Base-by-base conservation (phyloP, 1,140 invertebrate species). In the Monomorium pharaonis region DNA sequence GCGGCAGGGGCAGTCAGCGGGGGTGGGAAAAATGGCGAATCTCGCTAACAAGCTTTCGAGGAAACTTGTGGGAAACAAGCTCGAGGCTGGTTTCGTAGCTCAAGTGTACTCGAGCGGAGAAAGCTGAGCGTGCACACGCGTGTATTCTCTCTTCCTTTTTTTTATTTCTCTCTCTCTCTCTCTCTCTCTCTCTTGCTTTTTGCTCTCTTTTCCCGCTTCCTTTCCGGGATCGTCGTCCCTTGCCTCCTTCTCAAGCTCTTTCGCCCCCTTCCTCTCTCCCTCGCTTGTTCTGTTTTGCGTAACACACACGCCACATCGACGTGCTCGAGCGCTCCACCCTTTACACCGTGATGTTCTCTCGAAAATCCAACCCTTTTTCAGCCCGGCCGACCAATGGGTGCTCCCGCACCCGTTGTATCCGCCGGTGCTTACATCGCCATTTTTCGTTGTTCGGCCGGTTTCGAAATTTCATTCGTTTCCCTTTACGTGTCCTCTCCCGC, bases 31-130 rank as follows among this genome's bases (percentile, higher is more conserved):
- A 92, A 91, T 91, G 90, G 89, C 88, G 90, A 92, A 93, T 90
- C 87, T 92, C 89, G 88, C 92, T 94, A 94, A 94, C 92, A 91
- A 94, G 93, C 92, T 93, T 92, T 93, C 89, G 92, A 92, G 89
- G 16, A 63, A 89, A 86, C 90, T 93, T 91, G 89, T 90, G 78
- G 84, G 88, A 92, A 90, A 85, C 85, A 87, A 86, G 87, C 86
- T 85, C 87, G 84, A 89, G 90, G 89, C 84, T 74, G 65, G 77
- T 51, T 87, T 87, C 89, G 86, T 88, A 89, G 85, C 88, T 84
- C 85, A 88, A 93, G 92, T 89, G 90, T 90, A 90, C 92, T 93
- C 91, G 91, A 92, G 86, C 88, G 86, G 86, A 90, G 86, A 81
- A 88, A 92, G 90, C 88, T 86, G 89, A 90, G 91, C 89, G 87